Conservation (phyloP, 1,140 invertebrate species). For the Sweltsa coloradensis region DNA sequence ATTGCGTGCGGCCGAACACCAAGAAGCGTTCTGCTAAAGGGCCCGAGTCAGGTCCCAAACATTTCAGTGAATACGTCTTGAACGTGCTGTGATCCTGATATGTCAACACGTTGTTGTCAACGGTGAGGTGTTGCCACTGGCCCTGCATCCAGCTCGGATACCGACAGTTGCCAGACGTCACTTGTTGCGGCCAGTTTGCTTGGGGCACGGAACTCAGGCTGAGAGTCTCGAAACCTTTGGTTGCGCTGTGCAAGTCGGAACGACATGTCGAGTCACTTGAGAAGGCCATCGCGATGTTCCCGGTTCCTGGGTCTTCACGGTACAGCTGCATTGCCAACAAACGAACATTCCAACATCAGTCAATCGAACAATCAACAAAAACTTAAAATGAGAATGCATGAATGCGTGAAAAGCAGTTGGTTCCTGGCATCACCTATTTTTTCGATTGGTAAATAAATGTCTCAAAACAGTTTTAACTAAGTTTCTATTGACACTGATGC, state of each 20-base stretch:
- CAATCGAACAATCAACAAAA: too few relatives aligned
- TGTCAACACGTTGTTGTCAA: conserved; percentile 44
- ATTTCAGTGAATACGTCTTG: conserved; percentile 48
- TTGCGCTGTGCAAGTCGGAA: conserved; percentile 40
- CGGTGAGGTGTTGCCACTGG: conserved; percentile 46
- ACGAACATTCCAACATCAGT: too few relatives aligned
- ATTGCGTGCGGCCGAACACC: conserved; percentile 39
- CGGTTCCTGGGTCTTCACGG: conserved; percentile 38
- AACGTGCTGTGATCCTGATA: conserved; percentile 51
- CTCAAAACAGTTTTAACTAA: too few relatives aligned
- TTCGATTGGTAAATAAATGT: too few relatives aligned
- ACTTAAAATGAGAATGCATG: too few relatives aligned
- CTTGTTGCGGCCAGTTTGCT: conserved; percentile 27
- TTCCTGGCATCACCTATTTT: too few relatives aligned
- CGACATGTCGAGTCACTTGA: conserved; percentile 55
- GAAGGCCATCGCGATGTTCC: conserved; percentile 46
- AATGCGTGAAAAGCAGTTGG: too few relatives aligned
- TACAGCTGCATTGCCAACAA: conserved; percentile 45
- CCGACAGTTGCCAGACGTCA: conserved; percentile 25
- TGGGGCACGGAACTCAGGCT: conserved; percentile 30
- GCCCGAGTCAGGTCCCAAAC: conserved; percentile 34
- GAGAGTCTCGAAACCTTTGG: conserved; percentile 45
- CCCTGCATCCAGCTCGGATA: conserved; percentile 51
- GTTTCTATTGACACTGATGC: too few relatives aligned
- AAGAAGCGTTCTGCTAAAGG: conserved; percentile 32